Percentiles rank a stretch among this genome's conserved stretches.
These are phyloP conservation scores for Eulemur mongoz DNA, from an alignment of 2,797 vertebrate species.

Conservation along the genomic window DNA sequence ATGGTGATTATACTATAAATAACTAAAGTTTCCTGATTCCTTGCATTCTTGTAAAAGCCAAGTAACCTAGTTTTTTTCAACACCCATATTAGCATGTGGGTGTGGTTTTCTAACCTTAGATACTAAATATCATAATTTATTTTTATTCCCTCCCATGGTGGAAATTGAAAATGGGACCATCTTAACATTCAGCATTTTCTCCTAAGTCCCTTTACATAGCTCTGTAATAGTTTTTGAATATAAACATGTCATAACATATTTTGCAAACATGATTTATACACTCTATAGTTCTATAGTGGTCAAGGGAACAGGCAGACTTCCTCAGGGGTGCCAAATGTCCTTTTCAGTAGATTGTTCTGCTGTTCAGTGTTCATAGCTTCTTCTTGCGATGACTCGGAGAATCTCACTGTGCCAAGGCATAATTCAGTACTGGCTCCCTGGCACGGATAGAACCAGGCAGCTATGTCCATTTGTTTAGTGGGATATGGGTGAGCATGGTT, in stretches of 20 bases:
- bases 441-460: constrained; percentile 58
- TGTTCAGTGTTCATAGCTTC: constrained; percentile 25
- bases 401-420: constrained; percentile 47
- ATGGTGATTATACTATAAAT: constrained; percentile 69
- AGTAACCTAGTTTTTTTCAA: constrained; percentile 76
- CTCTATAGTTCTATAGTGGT: not conserved
- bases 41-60: constrained; percentile 79
- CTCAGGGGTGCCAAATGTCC: constrained; percentile 9
- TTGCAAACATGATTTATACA: constrained; percentile 68
- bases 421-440: constrained; percentile 67
- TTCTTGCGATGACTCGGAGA: not conserved
- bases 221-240: constrained; percentile 66
- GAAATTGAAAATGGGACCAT: constrained; percentile 68
- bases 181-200: constrained; percentile 72
- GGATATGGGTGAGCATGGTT: constrained; percentile 59
- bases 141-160: constrained; percentile 51
- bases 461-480: constrained; percentile 58
- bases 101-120: constrained; percentile 75
- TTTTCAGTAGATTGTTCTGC: not conserved
- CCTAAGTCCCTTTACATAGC: constrained; percentile 54
- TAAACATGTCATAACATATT: constrained; percentile 61
- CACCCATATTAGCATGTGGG: constrained; percentile 70
- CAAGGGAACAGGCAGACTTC: constrained; percentile 15
- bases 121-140: constrained; percentile 79
- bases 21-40: constrained; percentile 75